phyloP scores from a whole-genome alignment of 2,113 vertebrate genomes.

The Oreotrochilus melanogaster region DNA sequence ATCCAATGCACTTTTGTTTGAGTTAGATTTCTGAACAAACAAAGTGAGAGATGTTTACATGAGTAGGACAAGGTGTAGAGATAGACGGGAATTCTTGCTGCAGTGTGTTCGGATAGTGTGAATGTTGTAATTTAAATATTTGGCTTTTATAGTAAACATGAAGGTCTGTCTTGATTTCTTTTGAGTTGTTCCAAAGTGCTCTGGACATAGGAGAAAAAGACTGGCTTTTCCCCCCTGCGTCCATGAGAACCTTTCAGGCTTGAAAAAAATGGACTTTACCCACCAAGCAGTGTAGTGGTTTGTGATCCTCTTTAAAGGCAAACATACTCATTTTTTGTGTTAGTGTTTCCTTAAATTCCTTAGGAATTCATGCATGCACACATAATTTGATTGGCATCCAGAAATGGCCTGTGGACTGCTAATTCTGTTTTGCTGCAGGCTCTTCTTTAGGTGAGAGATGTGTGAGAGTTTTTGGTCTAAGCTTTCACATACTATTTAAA shows the following conservation, averaged over 20 bases:
- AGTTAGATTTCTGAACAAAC: slow-evolving; percentile 58
- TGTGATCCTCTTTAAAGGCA: neutral
- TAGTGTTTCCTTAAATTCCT: slow-evolving; percentile 10
- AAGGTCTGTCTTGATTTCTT: slow-evolving; percentile 6
- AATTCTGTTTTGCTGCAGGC: neutral
- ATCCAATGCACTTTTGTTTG: slow-evolving; percentile 45
- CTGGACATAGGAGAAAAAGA: neutral
- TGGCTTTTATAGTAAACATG: slow-evolving; percentile 19
- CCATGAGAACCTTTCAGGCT: neutral
- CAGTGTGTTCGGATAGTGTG: neutral
- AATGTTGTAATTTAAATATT: slow-evolving; percentile 49
- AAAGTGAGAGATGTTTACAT: slow-evolving; percentile 44
- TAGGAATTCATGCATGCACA: slow-evolving; percentile 13
- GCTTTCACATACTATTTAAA: neutral
- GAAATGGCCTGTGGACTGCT: slow-evolving; percentile 18
- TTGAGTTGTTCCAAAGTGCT: neutral
- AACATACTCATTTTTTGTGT: neutral
- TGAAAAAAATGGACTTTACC: neutral
- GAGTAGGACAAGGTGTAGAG: slow-evolving; percentile 23
- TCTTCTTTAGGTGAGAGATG: neutral
- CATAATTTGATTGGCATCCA: neutral
- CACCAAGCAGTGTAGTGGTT: neutral
- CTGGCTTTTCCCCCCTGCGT: neutral
- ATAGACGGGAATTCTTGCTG: slow-evolving; percentile 27
- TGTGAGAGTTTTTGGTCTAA: neutral